Evolutionary conservation across 2,797 vertebrate species (phyloP), one percentile per base, ranked within the genome.

Genomic region (Enteromius fasciolatus): DNA sequence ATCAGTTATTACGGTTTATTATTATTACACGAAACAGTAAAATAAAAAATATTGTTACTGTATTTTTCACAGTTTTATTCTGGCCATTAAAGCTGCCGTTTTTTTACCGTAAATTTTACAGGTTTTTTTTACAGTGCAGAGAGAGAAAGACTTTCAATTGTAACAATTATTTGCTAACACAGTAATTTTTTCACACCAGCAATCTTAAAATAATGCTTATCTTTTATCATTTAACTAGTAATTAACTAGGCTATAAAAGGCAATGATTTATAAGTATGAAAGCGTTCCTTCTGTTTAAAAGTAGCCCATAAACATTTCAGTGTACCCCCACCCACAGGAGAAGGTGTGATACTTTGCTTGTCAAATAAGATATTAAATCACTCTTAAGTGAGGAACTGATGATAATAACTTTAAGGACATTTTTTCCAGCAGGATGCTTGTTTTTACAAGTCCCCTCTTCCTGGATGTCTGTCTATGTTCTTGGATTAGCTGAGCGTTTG

Each of bases 361-460:
- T 86, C 81, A 86, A 84, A 90, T 86, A 89, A 88, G 86, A 87
- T 88, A 82, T 82, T 77, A 81, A 86, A 84, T 89, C 86, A 87
- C 89, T 89, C 89, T 83, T 88, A 90, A 90, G 90, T 87, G 88
- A 91, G 73, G 86, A 89, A 78, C 85, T 87, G 11, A 80, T 81
- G 77, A 86, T 83, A 86, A 91, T 89, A 89, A 89, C 70, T 86
- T 84, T 78, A 78, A 90, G 88, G 88, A 89, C 85, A 86, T 87
- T 72, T 84, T 73, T 17, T 41, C 39, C 68, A 77, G 83, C 86
- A 68, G 23, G 52, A 83, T 89, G 90, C 89, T 92, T 94, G 89
- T 93, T 94, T 93, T 92, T 82, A 87, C 87, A 91, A 90, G 90
- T 89, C 85, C 84, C 80, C 75, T 78, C 89, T 93, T 94, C 92